These are phyloP conservation scores for Silurus asotus DNA, from an alignment of 2,113 vertebrate species.

Conservation along the genomic window DNA sequence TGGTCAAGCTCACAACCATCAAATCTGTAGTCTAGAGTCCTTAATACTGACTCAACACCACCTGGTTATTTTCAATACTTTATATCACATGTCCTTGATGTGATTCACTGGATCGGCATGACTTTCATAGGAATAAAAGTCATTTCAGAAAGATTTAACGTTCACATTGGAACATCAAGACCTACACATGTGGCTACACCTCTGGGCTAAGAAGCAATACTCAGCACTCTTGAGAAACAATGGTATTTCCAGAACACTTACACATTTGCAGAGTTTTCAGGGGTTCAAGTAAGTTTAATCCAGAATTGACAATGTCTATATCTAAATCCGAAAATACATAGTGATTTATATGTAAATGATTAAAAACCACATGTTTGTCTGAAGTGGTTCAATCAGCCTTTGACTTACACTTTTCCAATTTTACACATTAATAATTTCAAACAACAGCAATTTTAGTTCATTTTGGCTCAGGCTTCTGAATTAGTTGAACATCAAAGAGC, in stretches of 20 bases:
- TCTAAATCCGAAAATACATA: not conserved
- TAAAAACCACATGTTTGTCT: slow-evolving; percentile 1
- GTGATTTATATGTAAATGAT: slow-evolving; percentile 23
- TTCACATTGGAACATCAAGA: not conserved
- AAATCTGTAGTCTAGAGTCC: not conserved
- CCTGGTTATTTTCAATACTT: not conserved
- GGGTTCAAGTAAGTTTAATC: not conserved
- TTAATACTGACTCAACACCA: not conserved
- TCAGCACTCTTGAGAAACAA: not conserved
- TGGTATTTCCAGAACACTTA: slow-evolving; percentile 19
- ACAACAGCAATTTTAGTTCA: slow-evolving; percentile 28
- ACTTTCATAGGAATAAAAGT: not conserved
- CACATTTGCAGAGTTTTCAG: not conserved
- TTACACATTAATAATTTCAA: slow-evolving; percentile 28
- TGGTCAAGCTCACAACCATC: not conserved
- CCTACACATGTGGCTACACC: not conserved
- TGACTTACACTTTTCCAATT: not conserved
- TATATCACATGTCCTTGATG: not conserved
- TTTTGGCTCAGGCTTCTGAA: slow-evolving; percentile 2
- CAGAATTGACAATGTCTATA: not conserved
- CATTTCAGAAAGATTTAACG: not conserved
- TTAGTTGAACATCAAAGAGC: slow-evolving; percentile 10
- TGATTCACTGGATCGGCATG: not conserved
- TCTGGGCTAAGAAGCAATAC: not conserved
- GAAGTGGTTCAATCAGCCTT: slow-evolving; percentile 14